These are phyloP conservation scores for Discoglossus pictus DNA, from an alignment of 2,797 vertebrate species.

Conservation along the genomic window DNA sequence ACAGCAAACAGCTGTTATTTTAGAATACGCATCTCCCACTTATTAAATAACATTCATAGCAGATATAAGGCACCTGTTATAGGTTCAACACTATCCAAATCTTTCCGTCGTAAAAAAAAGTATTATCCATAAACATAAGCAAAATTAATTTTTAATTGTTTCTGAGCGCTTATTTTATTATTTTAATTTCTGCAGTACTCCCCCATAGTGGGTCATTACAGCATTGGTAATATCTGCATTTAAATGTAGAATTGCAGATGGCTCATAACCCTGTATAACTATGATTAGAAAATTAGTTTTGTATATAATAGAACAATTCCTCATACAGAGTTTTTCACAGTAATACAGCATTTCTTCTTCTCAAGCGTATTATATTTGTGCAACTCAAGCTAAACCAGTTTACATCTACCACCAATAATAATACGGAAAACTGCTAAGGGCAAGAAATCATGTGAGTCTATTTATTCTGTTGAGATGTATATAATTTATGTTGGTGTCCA, in stretches of 20 bases:
- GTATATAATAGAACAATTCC: too few species aligned
- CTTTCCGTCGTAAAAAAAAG: conserved; percentile 1
- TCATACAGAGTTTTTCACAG: too few species aligned
- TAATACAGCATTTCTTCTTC: too few species aligned
- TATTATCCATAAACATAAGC: conserved; percentile 15
- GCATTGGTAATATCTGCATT: not conserved
- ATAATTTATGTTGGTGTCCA: too few species aligned
- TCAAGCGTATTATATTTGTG: too few species aligned
- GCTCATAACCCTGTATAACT: too few species aligned
- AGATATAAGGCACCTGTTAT: conserved; percentile 2
- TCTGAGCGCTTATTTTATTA: conserved; percentile 9
- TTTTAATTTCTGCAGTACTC: conserved; percentile 2
- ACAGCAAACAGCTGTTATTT: conserved; percentile 7
- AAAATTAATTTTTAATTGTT: conserved; percentile 15
- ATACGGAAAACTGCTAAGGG: too few species aligned
- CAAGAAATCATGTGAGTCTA: too few species aligned
- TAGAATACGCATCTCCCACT: not conserved
- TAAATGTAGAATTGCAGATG: not conserved
- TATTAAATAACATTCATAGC: conserved; percentile 9
- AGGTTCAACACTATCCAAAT: not conserved
- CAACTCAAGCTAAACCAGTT: too few species aligned
- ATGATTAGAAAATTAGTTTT: too few species aligned
- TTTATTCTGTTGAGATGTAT: too few species aligned
- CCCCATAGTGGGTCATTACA: not conserved
- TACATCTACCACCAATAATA: too few species aligned